A percentile compares a stretch with the other conserved stretches of the same genome.
Conservation (phyloP, 2,797 vertebrate genomes). For the Cryptoblepharus egeriae region DNA sequence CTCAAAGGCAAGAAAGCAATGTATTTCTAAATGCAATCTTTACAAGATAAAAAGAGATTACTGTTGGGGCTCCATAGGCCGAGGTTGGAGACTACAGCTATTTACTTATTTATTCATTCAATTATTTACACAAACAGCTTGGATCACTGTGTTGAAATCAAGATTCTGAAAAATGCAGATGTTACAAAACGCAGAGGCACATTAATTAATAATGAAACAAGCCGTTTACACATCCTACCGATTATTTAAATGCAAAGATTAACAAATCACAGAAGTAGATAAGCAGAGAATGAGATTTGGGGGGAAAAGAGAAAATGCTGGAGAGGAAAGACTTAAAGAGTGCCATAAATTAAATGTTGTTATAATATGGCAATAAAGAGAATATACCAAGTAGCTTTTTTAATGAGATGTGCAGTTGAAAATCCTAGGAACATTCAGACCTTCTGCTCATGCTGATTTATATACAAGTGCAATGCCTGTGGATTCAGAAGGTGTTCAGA, state of each 20-base stretch:
- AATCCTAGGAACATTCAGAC: slow-evolving; percentile 1
- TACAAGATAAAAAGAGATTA: slow-evolving; percentile 52
- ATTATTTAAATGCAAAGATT: slow-evolving; percentile 47
- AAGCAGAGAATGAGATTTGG: slow-evolving; percentile 7
- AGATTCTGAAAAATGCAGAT: slow-evolving; percentile 39
- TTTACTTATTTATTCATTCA: slow-evolving; percentile 57
- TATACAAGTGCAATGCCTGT: background rate
- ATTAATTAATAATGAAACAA: slow-evolving; percentile 53
- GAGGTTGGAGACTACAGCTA: slow-evolving; percentile 3
- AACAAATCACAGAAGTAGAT: slow-evolving; percentile 42
- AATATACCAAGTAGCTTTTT: slow-evolving; percentile 1
- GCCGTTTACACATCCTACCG: slow-evolving; percentile 32
- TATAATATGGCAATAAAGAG: slow-evolving; percentile 17
- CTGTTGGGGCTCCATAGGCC: slow-evolving; percentile 22
- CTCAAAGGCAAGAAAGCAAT: slow-evolving; percentile 54
- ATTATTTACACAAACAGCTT: slow-evolving; percentile 56
- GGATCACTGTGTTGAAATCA: slow-evolving; percentile 43
- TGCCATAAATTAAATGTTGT: slow-evolving; percentile 20
- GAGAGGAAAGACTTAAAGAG: slow-evolving; percentile 24
- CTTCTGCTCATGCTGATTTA: slow-evolving; percentile 17
- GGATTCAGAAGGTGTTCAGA: background rate
- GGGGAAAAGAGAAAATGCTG: slow-evolving; percentile 23
- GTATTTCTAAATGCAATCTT: slow-evolving; percentile 61
- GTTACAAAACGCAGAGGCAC: slow-evolving; percentile 40
- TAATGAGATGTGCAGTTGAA: slow-evolving; percentile 22